Conservation (phyloP, 2,888 invertebrate genomes). For the Drosophila histrio region DNA sequence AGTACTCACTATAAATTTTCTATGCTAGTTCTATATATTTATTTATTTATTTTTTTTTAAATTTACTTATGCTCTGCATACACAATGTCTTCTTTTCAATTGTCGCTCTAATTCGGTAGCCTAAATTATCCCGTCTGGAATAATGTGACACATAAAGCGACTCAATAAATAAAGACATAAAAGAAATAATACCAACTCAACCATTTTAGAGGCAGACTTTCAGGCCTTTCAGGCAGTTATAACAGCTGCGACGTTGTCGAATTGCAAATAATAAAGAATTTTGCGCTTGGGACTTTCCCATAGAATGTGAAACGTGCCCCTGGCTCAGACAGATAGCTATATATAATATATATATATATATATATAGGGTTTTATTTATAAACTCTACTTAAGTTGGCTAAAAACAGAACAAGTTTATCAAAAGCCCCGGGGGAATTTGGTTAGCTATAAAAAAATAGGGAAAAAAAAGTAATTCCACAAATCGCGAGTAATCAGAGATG, state of each 20-base stretch:
- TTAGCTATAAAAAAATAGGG: background rate
- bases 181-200: background rate
- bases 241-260: constrained; percentile 40
- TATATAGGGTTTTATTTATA: constrained; percentile 3
- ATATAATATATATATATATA: background rate
- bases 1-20: no score
- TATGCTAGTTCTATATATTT: no score
- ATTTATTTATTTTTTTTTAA: no score
- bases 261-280: constrained; percentile 20
- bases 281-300: constrained; percentile 44
- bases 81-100: no score
- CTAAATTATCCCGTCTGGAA: background rate
- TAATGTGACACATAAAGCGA: constrained; percentile 24
- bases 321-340: background rate
- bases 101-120: background rate
- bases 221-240: constrained; percentile 28
- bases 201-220: constrained; percentile 16
- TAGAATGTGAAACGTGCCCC: constrained; percentile 15
- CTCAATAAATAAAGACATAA: constrained; percentile 10
- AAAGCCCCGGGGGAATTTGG: background rate
- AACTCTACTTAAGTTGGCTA: constrained; percentile 2
- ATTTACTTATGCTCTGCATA: no score
- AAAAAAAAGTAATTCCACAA: background rate
- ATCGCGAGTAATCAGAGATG: background rate
- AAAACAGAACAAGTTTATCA: background rate